A percentile compares a stretch with the other conserved stretches of the same genome.
phyloP scores from a whole-genome alignment of 2,797 vertebrate species.

The Alcedo atthis region DNA sequence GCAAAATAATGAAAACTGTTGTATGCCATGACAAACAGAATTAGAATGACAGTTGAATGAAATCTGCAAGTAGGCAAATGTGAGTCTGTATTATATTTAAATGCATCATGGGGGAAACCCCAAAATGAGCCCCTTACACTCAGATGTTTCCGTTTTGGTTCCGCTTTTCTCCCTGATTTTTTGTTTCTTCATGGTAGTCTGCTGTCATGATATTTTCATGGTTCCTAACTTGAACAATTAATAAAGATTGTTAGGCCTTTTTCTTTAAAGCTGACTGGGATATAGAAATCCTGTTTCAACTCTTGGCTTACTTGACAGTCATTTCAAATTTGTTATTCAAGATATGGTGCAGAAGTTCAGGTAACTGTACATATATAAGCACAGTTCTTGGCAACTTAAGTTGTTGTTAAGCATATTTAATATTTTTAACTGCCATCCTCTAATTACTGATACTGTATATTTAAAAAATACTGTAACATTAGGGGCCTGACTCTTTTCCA shows the following conservation, averaged over 20 bases:
- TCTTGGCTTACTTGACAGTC: not conserved
- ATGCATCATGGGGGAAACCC: not conserved
- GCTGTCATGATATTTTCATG: not conserved
- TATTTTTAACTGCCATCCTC: not conserved
- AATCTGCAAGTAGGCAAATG: not conserved
- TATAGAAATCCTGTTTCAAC: not conserved
- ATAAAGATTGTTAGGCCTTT: not conserved
- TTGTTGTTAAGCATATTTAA: not conserved
- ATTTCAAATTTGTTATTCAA: not conserved
- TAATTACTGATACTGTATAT: not conserved
- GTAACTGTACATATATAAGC: not conserved
- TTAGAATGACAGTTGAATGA: not conserved
- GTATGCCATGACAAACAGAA: fast-evolving
- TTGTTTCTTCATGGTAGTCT: not conserved
- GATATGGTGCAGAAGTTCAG: not conserved
- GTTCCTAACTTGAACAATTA: not conserved
- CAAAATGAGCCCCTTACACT: not conserved
- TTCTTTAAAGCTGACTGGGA: not conserved
- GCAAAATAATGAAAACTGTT: not conserved
- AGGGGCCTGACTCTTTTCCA: too few relatives aligned
- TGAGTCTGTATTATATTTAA: not conserved
- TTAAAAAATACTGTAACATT: not conserved
- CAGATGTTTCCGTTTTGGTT: not conserved
- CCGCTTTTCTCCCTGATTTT: not conserved
- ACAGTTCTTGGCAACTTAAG: not conserved